A percentile compares a stretch with the other conserved stretches of the same genome.
Conservation (phyloP, 2,797 vertebrate genomes). For the Avahi laniger region DNA sequence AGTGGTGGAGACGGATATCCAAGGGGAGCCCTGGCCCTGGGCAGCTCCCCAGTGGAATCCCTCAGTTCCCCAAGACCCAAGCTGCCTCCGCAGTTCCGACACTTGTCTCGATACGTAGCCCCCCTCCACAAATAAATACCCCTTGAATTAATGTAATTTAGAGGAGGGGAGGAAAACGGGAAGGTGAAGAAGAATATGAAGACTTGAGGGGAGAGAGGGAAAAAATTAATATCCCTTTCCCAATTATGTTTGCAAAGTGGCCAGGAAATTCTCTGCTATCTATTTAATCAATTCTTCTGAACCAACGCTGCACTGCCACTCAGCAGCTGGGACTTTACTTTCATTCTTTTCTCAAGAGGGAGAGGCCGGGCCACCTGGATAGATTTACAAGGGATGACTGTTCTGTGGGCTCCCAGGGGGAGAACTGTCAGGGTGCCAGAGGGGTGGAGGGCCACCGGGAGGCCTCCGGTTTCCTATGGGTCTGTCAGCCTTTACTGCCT, state of each 20-base stretch:
- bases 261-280: neutral
- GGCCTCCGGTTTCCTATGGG: neutral
- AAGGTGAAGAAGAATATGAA: neutral
- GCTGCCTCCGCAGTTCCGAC: neutral
- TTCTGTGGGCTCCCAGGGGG: neutral
- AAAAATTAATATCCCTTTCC: neutral
- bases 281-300: neutral
- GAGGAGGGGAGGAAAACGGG: neutral
- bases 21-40: no score
- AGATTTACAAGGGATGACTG: neutral
- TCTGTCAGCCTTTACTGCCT: neutral
- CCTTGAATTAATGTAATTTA: neutral
- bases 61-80: neutral
- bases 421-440: neutral
- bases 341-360: neutral
- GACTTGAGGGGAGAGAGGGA: no score
- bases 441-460: neutral
- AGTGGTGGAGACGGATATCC: neutral
- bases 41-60: neutral
- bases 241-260: neutral
- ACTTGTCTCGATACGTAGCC: neutral
- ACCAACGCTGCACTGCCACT: neutral
- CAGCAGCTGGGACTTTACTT: neutral
- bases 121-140: neutral
- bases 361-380: neutral